phyloP scores from a whole-genome alignment of 2,888 invertebrate species.

The Steromphala cineraria region DNA sequence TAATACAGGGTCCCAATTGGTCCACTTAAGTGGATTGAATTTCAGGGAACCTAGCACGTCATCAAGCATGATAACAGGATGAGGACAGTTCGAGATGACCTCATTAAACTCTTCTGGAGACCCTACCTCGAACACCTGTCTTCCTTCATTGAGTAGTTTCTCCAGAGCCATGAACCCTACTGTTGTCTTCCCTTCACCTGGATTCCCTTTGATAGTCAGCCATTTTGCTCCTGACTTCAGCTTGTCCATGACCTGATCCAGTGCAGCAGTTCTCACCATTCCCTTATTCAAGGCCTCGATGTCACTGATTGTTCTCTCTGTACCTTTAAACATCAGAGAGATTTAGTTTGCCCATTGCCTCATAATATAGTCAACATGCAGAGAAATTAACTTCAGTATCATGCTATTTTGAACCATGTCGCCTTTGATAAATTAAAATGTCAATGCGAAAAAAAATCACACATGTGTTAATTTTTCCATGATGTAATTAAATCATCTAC shows the following conservation, averaged over 20 bases:
- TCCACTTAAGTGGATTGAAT: neutral
- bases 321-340: too few species aligned
- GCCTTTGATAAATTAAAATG: too few species aligned
- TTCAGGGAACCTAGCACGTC: neutral
- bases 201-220: neutral
- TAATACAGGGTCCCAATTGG: neutral
- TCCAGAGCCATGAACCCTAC: too few species aligned
- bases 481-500: too few species aligned
- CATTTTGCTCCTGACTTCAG: neutral
- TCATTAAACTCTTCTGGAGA: neutral
- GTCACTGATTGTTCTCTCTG: too few species aligned
- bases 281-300: conserved; percentile 33
- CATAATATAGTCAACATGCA: too few species aligned
- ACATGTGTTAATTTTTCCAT: too few species aligned
- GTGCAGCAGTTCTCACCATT: neutral
- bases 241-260: too few species aligned
- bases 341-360: too few species aligned
- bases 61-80: neutral
- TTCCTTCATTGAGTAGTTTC: neutral
- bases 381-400: too few species aligned
- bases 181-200: neutral
- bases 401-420: too few species aligned
- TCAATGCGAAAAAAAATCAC: too few species aligned
- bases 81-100: neutral
- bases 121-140: neutral